phyloP scores from a whole-genome alignment of 2,888 invertebrate species.

The Nasonia oneida region DNA sequence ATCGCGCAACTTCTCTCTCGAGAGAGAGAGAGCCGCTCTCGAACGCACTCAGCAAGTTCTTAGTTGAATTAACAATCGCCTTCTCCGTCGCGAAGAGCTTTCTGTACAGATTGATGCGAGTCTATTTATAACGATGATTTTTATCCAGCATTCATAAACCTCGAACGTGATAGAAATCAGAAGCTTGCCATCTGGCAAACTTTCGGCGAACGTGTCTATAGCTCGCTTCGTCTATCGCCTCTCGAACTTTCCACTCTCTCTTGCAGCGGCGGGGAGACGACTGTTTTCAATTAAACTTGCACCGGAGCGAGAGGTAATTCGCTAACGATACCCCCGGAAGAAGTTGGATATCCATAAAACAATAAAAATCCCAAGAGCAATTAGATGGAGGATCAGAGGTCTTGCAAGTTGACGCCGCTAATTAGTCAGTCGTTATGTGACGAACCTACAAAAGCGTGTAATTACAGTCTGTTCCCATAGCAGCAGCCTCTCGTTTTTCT shows the following conservation, averaged over 20 bases:
- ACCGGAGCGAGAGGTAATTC: conserved; percentile 22
- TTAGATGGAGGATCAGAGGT: neutral
- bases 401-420: conserved; percentile 20
- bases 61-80: conserved; percentile 40
- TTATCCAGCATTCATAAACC: neutral
- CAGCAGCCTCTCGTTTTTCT: neutral
- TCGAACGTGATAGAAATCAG: neutral
- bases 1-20: neutral
- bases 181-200: neutral
- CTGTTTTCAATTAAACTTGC: conserved; percentile 41
- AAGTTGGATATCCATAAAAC: conserved; percentile 39
- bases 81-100: neutral
- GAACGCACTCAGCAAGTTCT: conserved; percentile 42
- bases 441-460: neutral
- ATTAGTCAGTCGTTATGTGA: conserved; percentile 17
- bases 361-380: conserved; percentile 29
- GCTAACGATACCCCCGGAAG: conserved; percentile 10
- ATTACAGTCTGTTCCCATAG: neutral
- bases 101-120: neutral
- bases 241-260: neutral
- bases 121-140: neutral
- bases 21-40: conserved; percentile 8
- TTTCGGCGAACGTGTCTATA: neutral
- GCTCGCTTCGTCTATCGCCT: neutral
- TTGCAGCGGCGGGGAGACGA: neutral